Evolutionary conservation across 1,140 invertebrate genomes (phyloP).

Genomic region (Lepidurus apus): DNA sequence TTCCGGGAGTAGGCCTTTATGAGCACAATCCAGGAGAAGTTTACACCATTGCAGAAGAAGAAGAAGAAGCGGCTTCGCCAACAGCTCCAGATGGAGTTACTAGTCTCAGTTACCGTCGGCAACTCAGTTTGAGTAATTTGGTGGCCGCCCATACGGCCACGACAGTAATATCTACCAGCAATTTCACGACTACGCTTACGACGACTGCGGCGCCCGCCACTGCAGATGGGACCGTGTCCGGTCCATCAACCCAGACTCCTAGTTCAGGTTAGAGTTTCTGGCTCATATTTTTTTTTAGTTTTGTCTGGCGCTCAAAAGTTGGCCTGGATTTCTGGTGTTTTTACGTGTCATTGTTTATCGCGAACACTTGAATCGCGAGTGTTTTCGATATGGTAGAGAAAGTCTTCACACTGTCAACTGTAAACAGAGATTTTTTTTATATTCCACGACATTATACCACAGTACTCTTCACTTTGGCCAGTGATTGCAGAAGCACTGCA

Average conservation of each 20-base stretch:
- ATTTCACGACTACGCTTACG: neutral
- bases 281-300: neutral
- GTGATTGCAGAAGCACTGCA: no score
- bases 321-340: neutral
- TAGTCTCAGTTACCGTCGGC: conserved; percentile 43
- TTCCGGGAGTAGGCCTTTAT: conserved; percentile 43
- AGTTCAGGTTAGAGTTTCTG: neutral
- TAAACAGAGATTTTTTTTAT: no score
- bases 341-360: neutral
- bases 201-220: neutral
- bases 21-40: conserved; percentile 51
- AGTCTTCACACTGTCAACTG: no score
- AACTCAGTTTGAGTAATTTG: conserved; percentile 30
- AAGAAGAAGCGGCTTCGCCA: conserved; percentile 51
- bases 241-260: neutral
- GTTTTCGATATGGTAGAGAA: no score
- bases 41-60: conserved; percentile 53
- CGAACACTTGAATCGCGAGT: neutral
- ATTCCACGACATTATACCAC: no score
- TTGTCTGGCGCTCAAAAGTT: neutral
- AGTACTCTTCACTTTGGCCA: no score
- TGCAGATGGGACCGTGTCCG: neutral
- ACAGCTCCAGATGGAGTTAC: conserved; percentile 49
- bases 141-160: neutral
- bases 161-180: neutral